Evolutionary conservation across 1,140 invertebrate genomes (phyloP).

Genomic region (Cotesia chilonis): DNA sequence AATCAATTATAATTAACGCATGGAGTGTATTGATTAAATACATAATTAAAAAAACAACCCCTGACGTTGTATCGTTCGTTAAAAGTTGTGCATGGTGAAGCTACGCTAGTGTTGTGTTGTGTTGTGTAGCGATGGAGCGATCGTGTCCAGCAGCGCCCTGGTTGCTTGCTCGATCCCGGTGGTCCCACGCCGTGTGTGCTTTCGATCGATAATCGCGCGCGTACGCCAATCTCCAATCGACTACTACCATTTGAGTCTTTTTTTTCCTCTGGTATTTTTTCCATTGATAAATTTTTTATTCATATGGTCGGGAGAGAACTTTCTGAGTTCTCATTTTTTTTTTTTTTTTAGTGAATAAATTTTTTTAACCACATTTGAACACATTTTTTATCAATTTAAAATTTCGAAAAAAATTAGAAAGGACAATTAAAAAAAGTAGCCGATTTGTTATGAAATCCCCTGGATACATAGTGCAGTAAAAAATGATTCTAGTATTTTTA

Average conservation of each 20-base stretch:
- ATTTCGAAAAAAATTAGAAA: too few relatives aligned
- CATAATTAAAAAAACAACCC: slow-evolving; percentile 13
- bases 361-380: too few relatives aligned
- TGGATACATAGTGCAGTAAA: too few relatives aligned
- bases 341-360: too few relatives aligned
- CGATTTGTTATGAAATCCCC: too few relatives aligned
- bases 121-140: slow-evolving; percentile 26
- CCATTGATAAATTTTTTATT: slow-evolving; percentile 3
- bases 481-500: too few relatives aligned
- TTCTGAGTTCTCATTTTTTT: too few relatives aligned
- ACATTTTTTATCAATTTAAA: too few relatives aligned
- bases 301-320: too few relatives aligned
- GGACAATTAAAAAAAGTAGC: too few relatives aligned
- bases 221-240: slow-evolving; percentile 41
- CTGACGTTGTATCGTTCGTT: slow-evolving; percentile 27
- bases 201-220: slow-evolving; percentile 48
- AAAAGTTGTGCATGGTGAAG: slow-evolving; percentile 32
- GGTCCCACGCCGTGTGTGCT: slow-evolving; percentile 53
- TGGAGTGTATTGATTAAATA: slow-evolving; percentile 12
- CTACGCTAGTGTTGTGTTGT: neutral
- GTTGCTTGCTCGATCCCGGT: slow-evolving; percentile 62
- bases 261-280: neutral
- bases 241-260: slow-evolving; percentile 26
- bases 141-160: slow-evolving; percentile 46
- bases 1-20: slow-evolving; percentile 13